Evolutionary conservation across 2,113 vertebrate genomes (phyloP), one percentile per base, ranked within the genome.

Genomic region (Chinchilla lanigera): DNA sequence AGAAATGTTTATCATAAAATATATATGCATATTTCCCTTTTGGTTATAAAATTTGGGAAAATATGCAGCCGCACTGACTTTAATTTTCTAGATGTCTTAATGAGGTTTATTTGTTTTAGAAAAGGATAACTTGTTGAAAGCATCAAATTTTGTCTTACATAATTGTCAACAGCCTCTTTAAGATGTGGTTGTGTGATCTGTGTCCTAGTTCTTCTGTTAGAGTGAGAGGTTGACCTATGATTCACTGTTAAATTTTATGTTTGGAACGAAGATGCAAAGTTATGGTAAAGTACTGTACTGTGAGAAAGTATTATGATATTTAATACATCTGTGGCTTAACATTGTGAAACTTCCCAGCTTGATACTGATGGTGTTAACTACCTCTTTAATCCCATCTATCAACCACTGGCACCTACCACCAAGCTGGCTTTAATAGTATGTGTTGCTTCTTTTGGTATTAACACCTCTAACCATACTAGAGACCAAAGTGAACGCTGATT

Each of bases 1-100:
- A 99, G 98, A 99, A 99, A 99, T 98, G 98, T 99, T 98, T 99
- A 99, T 99, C 98, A 90, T 98, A 98, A 99, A 97, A 98, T 98
- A 98, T 99, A 99, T 99, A 98, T 99, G 98, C 99, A 96, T 98
- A 97, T 98, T 96, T 98, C 98, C 98, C 98, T 97, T 98, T 98
- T 98, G 98, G 97, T 98, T 98, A 98, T 98, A 98, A 98, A 98
- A 98, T 98, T 98, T 98, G 98, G 98, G 96, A 98, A 97, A 98
- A 97, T 98, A 84, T 99, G 98, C 98, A 97, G 97, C 97, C 97
- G 98, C 97, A 98, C 98, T 98, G 98, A 98, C 88, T 98, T 98
- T 98, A 97, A 98, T 98, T 98, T 98, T 98, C 98, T 98, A 98
- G 98, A 97, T 98, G 97, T 98, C 98, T 98, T 98, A 98, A 98